Evolutionary conservation across 1,140 invertebrate species (phyloP).

Genomic region (Scylla paramamosain): DNA sequence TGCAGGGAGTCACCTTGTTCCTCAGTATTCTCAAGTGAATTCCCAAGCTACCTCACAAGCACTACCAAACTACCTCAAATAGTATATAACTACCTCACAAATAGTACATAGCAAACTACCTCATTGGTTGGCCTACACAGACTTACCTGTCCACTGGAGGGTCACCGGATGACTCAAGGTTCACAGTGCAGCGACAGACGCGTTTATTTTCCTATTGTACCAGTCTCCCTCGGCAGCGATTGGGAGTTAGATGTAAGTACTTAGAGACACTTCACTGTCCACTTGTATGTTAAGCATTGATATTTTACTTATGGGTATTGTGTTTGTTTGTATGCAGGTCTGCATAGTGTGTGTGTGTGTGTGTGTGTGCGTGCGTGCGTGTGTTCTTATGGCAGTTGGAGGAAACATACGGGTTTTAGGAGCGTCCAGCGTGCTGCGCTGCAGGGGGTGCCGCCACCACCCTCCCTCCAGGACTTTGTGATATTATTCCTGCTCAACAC

Average conservation of each 20-base stretch:
- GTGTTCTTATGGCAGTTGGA: neutral
- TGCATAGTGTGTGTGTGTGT: neutral
- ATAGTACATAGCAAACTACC: too few species aligned
- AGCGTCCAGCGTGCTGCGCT: neutral
- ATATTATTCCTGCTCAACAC: neutral
- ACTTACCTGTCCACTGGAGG: neutral
- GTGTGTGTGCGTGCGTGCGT: neutral
- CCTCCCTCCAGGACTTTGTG: neutral
- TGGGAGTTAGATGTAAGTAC: neutral
- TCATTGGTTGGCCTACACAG: too few species aligned
- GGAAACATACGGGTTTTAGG: neutral
- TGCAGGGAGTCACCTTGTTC: neutral
- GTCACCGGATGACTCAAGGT: too few species aligned
- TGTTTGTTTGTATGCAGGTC: neutral
- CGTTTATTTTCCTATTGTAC: neutral
- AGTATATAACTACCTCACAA: too few species aligned
- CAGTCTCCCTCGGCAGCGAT: neutral
- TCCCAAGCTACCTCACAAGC: too few species aligned
- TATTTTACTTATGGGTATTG: neutral
- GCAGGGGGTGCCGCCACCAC: neutral
- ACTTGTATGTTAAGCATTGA: neutral
- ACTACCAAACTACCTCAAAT: neutral
- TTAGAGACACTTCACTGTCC: neutral
- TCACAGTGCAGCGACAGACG: too few species aligned
- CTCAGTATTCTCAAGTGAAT: constrained; percentile 14